A percentile compares a stretch with the other conserved stretches of the same genome.
These are phyloP conservation scores for Lepidostoma basale DNA, from an alignment of 1,140 invertebrate genomes.

Conservation along the genomic window DNA sequence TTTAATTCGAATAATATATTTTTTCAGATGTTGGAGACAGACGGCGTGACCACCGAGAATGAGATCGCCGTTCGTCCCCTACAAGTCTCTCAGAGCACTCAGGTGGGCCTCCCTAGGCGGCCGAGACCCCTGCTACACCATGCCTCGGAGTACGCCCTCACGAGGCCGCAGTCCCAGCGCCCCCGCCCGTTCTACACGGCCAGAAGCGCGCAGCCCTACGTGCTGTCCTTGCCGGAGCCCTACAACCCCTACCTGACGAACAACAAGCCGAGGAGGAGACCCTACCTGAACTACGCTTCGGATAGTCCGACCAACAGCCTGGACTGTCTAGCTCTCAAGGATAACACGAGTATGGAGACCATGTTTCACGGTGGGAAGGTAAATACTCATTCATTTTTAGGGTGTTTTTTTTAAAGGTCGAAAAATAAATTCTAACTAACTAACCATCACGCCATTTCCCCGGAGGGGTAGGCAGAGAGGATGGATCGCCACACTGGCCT, in stretches of 20 bases:
- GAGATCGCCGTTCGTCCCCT: not conserved
- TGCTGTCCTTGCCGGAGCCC: not conserved
- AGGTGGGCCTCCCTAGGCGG: slow-evolving; percentile 11
- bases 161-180: not conserved
- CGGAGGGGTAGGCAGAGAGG: too few relatives aligned
- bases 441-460: too few relatives aligned
- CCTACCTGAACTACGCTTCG: slow-evolving; percentile 1
- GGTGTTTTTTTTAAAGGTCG: too few relatives aligned
- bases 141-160: slow-evolving; percentile 37
- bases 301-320: slow-evolving; percentile 40
- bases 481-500: too few relatives aligned
- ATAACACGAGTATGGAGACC: slow-evolving; percentile 27
- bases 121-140: slow-evolving; percentile 36
- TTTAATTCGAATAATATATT: too few relatives aligned
- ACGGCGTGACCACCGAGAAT: not conserved
- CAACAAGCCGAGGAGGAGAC: slow-evolving; percentile 22
- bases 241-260: slow-evolving; percentile 10
- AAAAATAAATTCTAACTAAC: not conserved
- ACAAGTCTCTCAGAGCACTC: slow-evolving; percentile 34
- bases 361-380: slow-evolving; percentile 24
- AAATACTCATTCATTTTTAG: not conserved
- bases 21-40: slow-evolving; percentile 5
- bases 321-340: slow-evolving; percentile 30
- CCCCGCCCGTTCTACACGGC: not conserved
- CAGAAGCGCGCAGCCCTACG: slow-evolving; percentile 4